These are phyloP conservation scores for Matsumurasca onukii DNA, from an alignment of 1,140 invertebrate genomes.

Conservation along the genomic window DNA sequence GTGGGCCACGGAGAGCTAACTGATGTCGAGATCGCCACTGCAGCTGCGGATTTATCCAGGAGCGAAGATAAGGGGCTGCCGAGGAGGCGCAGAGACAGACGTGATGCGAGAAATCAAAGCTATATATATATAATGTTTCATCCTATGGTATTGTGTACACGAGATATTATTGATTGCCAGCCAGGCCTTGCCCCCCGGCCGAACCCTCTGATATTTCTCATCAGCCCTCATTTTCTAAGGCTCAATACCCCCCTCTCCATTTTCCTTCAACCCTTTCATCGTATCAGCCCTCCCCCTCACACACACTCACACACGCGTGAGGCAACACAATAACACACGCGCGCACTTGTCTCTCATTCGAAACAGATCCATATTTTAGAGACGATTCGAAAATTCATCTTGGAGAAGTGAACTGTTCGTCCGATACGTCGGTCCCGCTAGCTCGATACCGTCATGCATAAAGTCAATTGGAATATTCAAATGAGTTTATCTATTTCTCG, in stretches of 20 bases:
- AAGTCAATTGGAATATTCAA: conserved; percentile 36
- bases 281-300: conserved; percentile 22
- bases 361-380: conserved; percentile 33
- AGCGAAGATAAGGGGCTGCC: not conserved
- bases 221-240: conserved; percentile 38
- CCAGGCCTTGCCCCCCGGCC: conserved; percentile 26
- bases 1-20: not conserved
- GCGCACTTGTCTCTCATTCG: conserved; percentile 11
- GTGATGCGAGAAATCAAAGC: conserved; percentile 35
- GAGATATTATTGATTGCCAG: conserved; percentile 36
- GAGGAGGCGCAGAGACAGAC: conserved; percentile 23
- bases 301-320: conserved; percentile 9
- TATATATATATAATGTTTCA: conserved; percentile 38
- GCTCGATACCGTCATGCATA: conserved; percentile 19
- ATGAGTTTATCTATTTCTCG: conserved; percentile 48
- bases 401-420: conserved; percentile 23
- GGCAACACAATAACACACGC: conserved; percentile 31
- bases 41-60: conserved; percentile 3
- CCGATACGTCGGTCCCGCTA: no score
- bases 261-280: conserved; percentile 35
- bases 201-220: conserved; percentile 36
- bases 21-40: not conserved
- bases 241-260: conserved; percentile 33
- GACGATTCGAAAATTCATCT: conserved; percentile 35
- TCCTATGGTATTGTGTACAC: conserved; percentile 36